A percentile compares a stretch with the other conserved stretches of the same genome.
Evolutionary conservation across 2,113 vertebrate species (phyloP).

Genomic region (Axis porcinus): DNA sequence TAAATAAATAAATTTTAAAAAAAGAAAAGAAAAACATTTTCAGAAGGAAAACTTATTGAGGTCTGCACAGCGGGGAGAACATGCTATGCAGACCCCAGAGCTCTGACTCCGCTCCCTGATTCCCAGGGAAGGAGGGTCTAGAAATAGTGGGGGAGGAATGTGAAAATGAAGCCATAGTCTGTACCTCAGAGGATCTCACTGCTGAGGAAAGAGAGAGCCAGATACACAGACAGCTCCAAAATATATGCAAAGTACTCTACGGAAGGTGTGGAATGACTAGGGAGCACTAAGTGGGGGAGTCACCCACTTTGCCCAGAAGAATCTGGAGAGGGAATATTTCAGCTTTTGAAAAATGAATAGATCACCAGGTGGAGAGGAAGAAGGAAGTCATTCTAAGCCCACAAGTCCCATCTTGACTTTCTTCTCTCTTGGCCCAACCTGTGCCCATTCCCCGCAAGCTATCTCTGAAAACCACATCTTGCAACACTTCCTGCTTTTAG

Average conservation of each 20-base stretch:
- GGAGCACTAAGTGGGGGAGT: not conserved
- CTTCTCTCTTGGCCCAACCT: not conserved
- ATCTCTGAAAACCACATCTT: not conserved
- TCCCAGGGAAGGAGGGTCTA: not conserved
- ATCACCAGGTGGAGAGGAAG: not conserved
- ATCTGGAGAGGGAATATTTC: not conserved
- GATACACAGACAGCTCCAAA: not conserved
- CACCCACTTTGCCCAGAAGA: not conserved
- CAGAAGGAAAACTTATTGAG: not conserved
- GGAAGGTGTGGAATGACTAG: not conserved
- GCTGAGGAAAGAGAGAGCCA: not conserved
- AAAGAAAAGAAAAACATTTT: not conserved
- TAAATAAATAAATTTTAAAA: not conserved
- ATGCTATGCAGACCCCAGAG: not conserved
- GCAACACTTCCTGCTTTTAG: not conserved
- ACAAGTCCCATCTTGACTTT: not conserved
- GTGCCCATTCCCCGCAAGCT: not conserved
- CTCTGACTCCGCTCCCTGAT: not conserved
- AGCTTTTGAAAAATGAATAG: not conserved
- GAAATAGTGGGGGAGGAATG: not conserved
- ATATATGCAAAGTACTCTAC: not conserved
- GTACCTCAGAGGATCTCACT: not conserved
- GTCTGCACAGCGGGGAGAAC: not conserved
- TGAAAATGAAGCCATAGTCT: not conserved
- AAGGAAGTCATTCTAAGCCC: not conserved